Base-by-base conservation (phyloP, 2,113 vertebrate genomes). In the Mus musculus region DNA sequence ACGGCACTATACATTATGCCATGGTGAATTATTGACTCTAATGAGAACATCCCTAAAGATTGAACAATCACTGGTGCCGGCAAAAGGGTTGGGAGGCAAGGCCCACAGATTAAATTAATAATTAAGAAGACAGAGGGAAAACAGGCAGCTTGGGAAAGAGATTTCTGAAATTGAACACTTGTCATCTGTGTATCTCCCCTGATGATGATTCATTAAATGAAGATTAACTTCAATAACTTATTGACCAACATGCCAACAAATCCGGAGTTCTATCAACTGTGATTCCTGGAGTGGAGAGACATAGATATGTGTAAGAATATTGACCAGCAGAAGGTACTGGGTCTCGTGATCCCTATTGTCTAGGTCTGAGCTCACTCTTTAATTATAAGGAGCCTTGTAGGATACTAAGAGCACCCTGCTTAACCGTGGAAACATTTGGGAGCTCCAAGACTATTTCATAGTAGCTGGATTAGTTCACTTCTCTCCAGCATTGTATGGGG, bases 21-120 rank as follows among this genome's bases (percentile, higher is more conserved):
- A 95, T 85, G 87, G 95, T 93, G 86, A 97, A 97, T 97, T 96
- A 95, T 5, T 93, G 95, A 89, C 95, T 97, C 94, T 98, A 97
- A 97, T 96, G 95, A 98, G 97, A 95, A 95, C 89, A 96, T 97
- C 59, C 84, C 95, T 93, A 97, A 97, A 97, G 90, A n/a, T 85
- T 94, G 86, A 95, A 89, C 33, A 96, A 94, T 90, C 92, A 95
- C 92, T 82, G 90, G 95, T 94, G 69, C 94, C 95, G 90, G 75
- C 61, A 89, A 59, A 94, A 71, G 94, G 86, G 75, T 52, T 89
- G 82, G 86, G 67, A 97, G 95, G 96, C 95, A 92, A 93, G 42
- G n/a, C 52, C 96, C 91, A 39, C 81, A 80, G n/a, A 49, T 95
- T 92, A 97, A 97, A 89, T 96, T 97, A 97, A 98, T 97, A 97